Evolutionary conservation across 2,888 invertebrate species (phyloP), one percentile per base, ranked within the genome.

Genomic region (Schizaphis graminum): DNA sequence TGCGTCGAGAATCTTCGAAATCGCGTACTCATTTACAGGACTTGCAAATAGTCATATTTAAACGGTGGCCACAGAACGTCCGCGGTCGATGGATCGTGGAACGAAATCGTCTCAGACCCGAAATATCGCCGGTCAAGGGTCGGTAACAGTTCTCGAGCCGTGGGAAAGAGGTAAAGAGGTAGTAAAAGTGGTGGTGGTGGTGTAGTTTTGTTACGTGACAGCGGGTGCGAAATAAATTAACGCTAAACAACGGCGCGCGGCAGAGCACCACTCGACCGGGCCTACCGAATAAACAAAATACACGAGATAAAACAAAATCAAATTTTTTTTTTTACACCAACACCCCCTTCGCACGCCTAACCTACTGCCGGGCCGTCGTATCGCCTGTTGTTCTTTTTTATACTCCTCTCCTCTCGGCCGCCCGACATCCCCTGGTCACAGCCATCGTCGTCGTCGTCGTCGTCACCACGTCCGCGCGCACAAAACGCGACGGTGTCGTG

Each of bases 201-300:
- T 77, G 21, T 77, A 41, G 77, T 35, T 77, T 35, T 35, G 77
- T 77, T 35, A 77, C 77, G 91, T 92, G 86, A 92, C 91, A 57
- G 91, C 86, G 47, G 35, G 47, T 28, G 61, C 35, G 49, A 92
- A 87, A 92, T 92, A 92, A 92, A 92, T 92, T 61, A 92, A 92
- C 61, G 49, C 61, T n/a, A 44, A 85, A 85, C 85, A 84, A 53
- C 84, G 57, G 91, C 35, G 91, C 35, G 16, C 35, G 16, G 61
- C 44, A 53, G 53, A 85, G 44, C 44, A 86, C 44, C 85, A 86
- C 85, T 44, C 84, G 85, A 24, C 47, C 85, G 61, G 44, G 28
- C 56, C 56, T 21, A 84, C 91, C 47, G n/a, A 56, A 56, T 7
- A n/a, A 57, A 92, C n/a, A 92, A 92, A 86, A 92, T 47, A 91